Percentiles rank a stretch among this genome's conserved stretches.
These are phyloP conservation scores for Cartodere bifasciata DNA, from an alignment of 2,888 invertebrate genomes.

Conservation along the genomic window DNA sequence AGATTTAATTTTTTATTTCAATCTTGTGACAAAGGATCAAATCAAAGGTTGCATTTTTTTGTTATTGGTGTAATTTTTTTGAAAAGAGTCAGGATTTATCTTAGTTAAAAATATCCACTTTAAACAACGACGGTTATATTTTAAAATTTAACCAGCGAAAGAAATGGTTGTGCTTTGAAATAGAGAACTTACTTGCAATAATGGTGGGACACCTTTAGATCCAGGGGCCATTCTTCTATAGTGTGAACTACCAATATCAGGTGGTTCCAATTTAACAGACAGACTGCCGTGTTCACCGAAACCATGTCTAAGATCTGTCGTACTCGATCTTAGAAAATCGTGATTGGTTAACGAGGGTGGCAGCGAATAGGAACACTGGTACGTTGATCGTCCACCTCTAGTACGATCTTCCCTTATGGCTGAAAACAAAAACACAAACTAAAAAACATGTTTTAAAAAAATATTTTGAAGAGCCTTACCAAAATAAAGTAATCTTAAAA, in stretches of 20 bases:
- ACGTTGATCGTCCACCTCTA: conserved; percentile 88
- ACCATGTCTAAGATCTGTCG: conserved; percentile 33
- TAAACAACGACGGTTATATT: too few species aligned
- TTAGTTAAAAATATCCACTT: too few species aligned
- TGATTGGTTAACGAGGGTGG: conserved; percentile 49
- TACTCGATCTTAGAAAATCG: conserved; percentile 35
- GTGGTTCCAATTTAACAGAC: conserved; percentile 40
- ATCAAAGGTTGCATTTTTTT: too few species aligned
- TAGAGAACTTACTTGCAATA: conserved; percentile 53
- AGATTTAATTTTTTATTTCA: too few species aligned
- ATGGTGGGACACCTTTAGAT: conserved; percentile 43
- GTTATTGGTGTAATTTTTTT: too few species aligned
- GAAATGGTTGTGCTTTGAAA: too few species aligned
- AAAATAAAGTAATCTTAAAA: too few species aligned
- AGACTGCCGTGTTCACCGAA: conserved; percentile 22
- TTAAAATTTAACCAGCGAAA: too few species aligned
- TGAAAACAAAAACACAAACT: conserved; percentile 29
- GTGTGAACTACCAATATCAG: conserved; percentile 32
- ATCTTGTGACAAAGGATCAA: too few species aligned
- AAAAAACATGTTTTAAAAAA: too few species aligned
- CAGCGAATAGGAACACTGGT: conserved; percentile 85
- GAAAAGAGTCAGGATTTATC: too few species aligned
- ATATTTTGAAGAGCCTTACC: too few species aligned
- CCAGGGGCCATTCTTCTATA: conserved; percentile 22
- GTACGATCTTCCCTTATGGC: conserved; percentile 93